These are phyloP conservation scores for Helicoverpa armigera DNA, from an alignment of 1,140 invertebrate genomes.

Conservation along the genomic window DNA sequence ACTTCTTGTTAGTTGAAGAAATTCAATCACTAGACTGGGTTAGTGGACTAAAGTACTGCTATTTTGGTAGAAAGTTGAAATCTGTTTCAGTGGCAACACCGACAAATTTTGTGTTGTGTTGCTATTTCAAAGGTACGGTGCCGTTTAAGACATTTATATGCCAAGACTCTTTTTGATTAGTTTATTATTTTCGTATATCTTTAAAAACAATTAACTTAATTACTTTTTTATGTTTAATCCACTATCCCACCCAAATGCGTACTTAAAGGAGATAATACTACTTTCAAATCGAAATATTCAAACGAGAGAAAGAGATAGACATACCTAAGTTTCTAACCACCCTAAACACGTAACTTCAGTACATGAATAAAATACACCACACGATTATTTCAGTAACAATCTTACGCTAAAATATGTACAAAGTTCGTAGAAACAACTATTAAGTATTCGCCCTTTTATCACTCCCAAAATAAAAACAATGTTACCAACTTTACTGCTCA, in stretches of 20 bases:
- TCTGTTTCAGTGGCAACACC: neutral
- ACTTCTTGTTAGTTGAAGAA: slow-evolving; percentile 70
- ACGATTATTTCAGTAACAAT: slow-evolving; percentile 73
- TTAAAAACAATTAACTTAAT: neutral
- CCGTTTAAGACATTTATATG: too few relatives aligned
- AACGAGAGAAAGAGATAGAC: slow-evolving; percentile 63
- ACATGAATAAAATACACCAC: slow-evolving; percentile 69
- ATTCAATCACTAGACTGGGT: slow-evolving; percentile 52
- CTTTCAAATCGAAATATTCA: slow-evolving; percentile 60
- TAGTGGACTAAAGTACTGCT: slow-evolving; percentile 22
- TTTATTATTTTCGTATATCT: neutral
- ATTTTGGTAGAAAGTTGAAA: neutral
- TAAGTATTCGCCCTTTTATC: slow-evolving; percentile 18
- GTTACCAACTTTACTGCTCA: neutral
- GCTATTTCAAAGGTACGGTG: neutral
- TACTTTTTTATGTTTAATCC: slow-evolving; percentile 14
- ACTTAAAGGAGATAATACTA: slow-evolving; percentile 60
- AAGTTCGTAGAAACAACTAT: slow-evolving; percentile 52
- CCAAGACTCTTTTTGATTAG: too few relatives aligned
- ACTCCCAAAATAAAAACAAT: slow-evolving; percentile 22
- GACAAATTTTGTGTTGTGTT: neutral
- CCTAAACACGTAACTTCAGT: slow-evolving; percentile 59
- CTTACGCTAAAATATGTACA: slow-evolving; percentile 78
- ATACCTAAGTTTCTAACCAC: slow-evolving; percentile 60
- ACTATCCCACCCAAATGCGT: slow-evolving; percentile 10